Conservation (phyloP, 2,888 invertebrate genomes). For the Chloromyia formosa region DNA sequence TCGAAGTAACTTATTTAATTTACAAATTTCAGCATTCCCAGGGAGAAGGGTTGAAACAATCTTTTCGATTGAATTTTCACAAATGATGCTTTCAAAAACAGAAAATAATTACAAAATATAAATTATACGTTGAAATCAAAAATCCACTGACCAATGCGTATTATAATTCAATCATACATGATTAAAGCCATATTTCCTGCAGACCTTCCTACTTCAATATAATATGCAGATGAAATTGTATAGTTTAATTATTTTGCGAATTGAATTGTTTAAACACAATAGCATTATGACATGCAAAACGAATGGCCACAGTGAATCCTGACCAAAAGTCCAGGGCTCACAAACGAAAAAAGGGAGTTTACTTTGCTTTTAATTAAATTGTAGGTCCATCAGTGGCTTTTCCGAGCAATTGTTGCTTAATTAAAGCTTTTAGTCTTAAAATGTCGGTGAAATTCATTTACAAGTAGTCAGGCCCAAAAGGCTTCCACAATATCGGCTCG, state of each 20-base stretch:
- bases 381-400: conserved; percentile 25
- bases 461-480: conserved; percentile 8
- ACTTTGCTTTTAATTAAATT: conserved; percentile 34
- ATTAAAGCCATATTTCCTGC: conserved; percentile 2
- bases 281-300: neutral
- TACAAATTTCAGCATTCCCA: too few species aligned
- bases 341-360: neutral
- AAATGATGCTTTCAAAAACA: neutral
- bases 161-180: conserved; percentile 3
- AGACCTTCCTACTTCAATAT: neutral
- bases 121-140: neutral
- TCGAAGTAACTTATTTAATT: too few species aligned
- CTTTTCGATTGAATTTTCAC: too few species aligned
- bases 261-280: conserved; percentile 3
- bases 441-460: conserved; percentile 46
- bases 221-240: conserved; percentile 8
- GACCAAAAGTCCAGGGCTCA: neutral
- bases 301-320: neutral
- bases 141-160: neutral
- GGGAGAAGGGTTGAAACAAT: too few species aligned
- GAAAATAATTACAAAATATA: conserved; percentile 7
- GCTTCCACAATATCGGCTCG: neutral
- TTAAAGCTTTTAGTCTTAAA: conserved; percentile 45
- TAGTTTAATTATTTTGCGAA: conserved; percentile 12
- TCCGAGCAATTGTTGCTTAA: conserved; percentile 45